Evolutionary conservation across 2,888 invertebrate genomes (phyloP).

Genomic region (Ophonus ardosiacus): DNA sequence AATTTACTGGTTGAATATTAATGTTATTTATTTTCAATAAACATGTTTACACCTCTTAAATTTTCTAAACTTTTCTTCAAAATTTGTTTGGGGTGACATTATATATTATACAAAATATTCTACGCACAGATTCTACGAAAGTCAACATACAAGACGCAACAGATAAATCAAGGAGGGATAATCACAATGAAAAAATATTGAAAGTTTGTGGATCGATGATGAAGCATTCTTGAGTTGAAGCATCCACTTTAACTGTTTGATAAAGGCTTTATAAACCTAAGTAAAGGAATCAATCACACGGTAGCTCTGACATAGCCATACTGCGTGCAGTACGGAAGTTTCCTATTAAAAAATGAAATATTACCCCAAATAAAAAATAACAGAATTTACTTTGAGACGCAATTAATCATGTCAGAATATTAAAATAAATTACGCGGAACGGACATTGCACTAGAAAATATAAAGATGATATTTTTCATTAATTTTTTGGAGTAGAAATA

Average conservation of each 20-base stretch:
- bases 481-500: not conserved
- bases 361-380: constrained; percentile 32
- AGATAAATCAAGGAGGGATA: constrained; percentile 18
- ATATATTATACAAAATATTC: not conserved
- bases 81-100: not conserved
- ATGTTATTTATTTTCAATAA: no score
- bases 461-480: not conserved
- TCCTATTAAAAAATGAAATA: constrained; percentile 47
- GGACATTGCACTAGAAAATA: not conserved
- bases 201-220: not conserved
- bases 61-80: not conserved
- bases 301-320: constrained; percentile 19
- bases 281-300: constrained; percentile 44
- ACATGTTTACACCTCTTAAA: not conserved
- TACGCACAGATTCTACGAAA: not conserved
- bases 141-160: not conserved
- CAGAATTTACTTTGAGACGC: not conserved
- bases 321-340: not conserved
- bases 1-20: no score
- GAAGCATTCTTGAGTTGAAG: constrained; percentile 27
- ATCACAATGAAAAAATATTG: constrained; percentile 29
- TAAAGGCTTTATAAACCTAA: constrained; percentile 42
- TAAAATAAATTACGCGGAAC: constrained; percentile 1
- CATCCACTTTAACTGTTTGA: constrained; percentile 33
- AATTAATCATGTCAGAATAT: constrained; percentile 35